Evolutionary conservation across 1,140 invertebrate genomes (phyloP).

Genomic region (Nasonia longicornis): DNA sequence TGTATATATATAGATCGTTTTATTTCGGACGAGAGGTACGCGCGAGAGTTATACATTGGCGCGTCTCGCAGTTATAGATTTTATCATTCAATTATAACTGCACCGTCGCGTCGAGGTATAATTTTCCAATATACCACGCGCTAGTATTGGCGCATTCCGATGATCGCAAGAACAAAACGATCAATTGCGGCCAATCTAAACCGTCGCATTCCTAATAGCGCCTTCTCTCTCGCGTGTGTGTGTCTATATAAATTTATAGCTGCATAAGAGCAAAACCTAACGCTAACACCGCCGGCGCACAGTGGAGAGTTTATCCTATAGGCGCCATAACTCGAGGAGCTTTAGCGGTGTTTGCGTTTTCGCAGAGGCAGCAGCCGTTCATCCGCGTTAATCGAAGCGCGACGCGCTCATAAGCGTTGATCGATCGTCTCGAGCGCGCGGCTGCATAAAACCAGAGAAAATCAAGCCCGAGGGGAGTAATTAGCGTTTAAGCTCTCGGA

Average conservation of each 20-base stretch:
- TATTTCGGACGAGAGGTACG: no score
- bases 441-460: background rate
- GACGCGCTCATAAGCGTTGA: background rate
- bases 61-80: background rate
- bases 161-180: background rate
- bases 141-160: background rate
- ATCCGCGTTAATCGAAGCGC: constrained; percentile 26
- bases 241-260: background rate
- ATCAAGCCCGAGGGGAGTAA: constrained; percentile 36
- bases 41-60: no score
- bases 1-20: no score
- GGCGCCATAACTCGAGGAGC: background rate
- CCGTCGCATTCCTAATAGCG: background rate
- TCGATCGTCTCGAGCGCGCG: constrained; percentile 5
- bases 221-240: background rate
- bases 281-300: no score
- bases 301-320: background rate
- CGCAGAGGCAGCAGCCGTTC: background rate
- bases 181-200: background rate
- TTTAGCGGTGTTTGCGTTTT: constrained; percentile 15
- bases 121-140: background rate
- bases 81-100: background rate
- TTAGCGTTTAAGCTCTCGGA: constrained; percentile 26
- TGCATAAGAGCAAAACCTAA: no score
- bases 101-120: background rate